Evolutionary conservation across 1,140 invertebrate genomes (phyloP), one percentile per base, ranked within the genome.

Genomic region (Drosophila arizonae): DNA sequence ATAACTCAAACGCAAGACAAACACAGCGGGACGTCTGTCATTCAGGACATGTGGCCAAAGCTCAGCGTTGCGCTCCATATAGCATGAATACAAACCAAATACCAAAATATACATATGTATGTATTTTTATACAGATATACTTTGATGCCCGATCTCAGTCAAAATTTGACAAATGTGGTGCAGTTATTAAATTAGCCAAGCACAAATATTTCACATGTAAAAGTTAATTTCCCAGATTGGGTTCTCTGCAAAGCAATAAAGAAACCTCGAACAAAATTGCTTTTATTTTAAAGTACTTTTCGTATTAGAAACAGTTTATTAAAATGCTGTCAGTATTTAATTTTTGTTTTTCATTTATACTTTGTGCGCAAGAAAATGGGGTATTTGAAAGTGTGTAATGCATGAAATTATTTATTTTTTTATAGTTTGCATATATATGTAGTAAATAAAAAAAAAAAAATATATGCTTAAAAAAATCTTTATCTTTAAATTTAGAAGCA

Each of bases 1-100:
- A 87, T 87, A 87, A 88, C 80, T 82, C 84, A 88, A 87, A 79
- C 57, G 86, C 50, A 81, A 61, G 45, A 68, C 60, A 55, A 68
- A 46, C 58, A 45, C 60, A 43, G 13, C 54, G 24, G 33, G 28
- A 11, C 11, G 69, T 61, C 48, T 54, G 39, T 68, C 65, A 68
- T 45, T 43, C 55, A 69, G 57, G 61, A 72, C 41, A 67, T 68
- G 50, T 56, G 56, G 43, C 28, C 51, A 21, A 8, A n/a, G 24
- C 48, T 50, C 15, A 33, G 33, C 33, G 2, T 9, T 33, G 33
- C 33, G 8, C 33, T 17, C 43, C 4, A 10, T 46, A 46, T 17
- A 4, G 17, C 43, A 43, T 15, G 13, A n/a, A 43, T 15, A 21
- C 43, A 46, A 2, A 24, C 21, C 21, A 24, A 24, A 24, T 24